Evolutionary conservation across 2,797 vertebrate genomes (phyloP).

Genomic region (Cirrhinus mrigala): DNA sequence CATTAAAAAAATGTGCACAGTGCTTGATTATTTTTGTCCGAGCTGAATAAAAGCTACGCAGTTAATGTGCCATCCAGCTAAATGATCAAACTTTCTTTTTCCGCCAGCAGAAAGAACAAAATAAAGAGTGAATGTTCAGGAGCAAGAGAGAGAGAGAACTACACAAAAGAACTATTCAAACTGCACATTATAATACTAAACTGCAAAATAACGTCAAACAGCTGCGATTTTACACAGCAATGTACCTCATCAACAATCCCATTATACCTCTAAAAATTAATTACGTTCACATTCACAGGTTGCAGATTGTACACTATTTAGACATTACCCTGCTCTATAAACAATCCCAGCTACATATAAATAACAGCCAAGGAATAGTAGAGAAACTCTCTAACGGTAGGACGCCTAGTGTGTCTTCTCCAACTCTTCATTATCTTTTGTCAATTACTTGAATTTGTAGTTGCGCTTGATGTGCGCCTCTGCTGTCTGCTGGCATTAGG

Average conservation of each 20-base stretch:
- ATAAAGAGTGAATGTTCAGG: background rate
- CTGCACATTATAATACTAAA: background rate
- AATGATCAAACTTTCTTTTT: slow-evolving; percentile 29
- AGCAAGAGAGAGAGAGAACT: background rate
- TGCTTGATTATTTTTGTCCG: background rate
- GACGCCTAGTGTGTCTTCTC: slow-evolving; percentile 33
- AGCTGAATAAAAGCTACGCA: background rate
- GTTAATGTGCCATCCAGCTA: slow-evolving; percentile 28
- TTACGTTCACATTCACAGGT: background rate
- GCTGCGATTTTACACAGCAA: background rate
- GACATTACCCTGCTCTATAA: slow-evolving; percentile 8
- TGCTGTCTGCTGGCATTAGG: slow-evolving; percentile 81
- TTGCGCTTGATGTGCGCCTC: slow-evolving; percentile 78
- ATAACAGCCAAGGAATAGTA: slow-evolving; percentile 23
- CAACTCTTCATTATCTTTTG: slow-evolving; percentile 74
- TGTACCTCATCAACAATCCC: slow-evolving; percentile 28
- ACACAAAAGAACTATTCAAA: slow-evolving; percentile 12
- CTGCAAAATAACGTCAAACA: slow-evolving; percentile 27
- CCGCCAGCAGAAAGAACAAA: background rate
- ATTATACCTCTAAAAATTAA: slow-evolving; percentile 28
- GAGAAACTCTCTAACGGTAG: background rate
- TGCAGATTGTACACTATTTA: slow-evolving; percentile 2
- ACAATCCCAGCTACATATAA: slow-evolving; percentile 2
- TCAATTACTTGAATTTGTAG: slow-evolving; percentile 85
- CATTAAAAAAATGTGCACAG: background rate